Evolutionary conservation across 1,140 invertebrate genomes (phyloP), one percentile per base, ranked within the genome.

Genomic region (Pararge aegeria): DNA sequence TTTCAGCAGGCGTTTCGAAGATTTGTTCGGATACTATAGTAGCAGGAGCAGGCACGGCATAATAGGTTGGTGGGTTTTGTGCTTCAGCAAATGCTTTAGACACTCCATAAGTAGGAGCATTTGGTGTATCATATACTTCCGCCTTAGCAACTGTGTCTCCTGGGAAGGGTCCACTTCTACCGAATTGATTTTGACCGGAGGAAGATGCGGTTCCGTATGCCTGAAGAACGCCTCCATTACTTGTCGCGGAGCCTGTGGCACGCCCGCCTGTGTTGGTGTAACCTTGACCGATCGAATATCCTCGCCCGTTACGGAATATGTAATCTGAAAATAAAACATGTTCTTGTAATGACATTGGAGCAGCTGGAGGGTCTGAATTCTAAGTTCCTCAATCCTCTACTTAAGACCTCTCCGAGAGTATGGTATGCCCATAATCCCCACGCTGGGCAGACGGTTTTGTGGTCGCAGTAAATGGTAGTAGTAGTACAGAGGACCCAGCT

Each of bases 11-110:
- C 0, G 61, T 61, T 60, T 72, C 78, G 29, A 81, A 86, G 61
- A 78, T 83, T 53, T 89, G 83, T 44, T 85, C 67, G 55, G 85
- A 77, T 2, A 85, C 66, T 4, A 89, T 64, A 5, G 75, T 75
- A 5, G 75, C 81, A 9, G 86, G 83, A 0, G 70, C 69, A 0
- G 81, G 82, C 30, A 84, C 58, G 2, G 73, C 57, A 55, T 83
- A 84, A 63, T 77, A 82, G 5, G 60, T 68, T 4, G 67, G 77
- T 3, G 61, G 60, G 40, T 81, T 75, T 34, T 85, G 75, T 0
- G 74, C 71, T 53, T 80, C 68, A 34, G 78, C 84, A 4, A 73
- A 51, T 9, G 85, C 80, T 21, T 80, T 78, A 12, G 79, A 73
- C 0, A 64, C 59, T n/a, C 69, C 75, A 38, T 72, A 73, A 18